Evolutionary conservation across 2,797 vertebrate genomes (phyloP).

Genomic region (Otus scops): DNA sequence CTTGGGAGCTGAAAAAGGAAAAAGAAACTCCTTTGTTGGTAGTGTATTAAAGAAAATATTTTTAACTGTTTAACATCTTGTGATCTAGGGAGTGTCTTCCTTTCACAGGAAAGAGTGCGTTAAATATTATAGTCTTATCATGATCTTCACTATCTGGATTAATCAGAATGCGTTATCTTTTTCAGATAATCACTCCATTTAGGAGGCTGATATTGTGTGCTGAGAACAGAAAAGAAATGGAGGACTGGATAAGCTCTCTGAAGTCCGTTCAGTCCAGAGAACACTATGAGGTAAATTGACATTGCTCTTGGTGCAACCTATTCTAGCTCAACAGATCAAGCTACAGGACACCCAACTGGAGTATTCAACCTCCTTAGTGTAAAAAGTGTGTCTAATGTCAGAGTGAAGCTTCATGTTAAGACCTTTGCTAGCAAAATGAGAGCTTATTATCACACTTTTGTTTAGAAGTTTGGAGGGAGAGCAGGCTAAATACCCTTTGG

Average conservation of each 20-base stretch:
- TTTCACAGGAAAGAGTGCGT: background rate
- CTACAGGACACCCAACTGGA: background rate
- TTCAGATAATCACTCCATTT: conserved; percentile 90
- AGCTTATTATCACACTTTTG: background rate
- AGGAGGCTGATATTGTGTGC: conserved; percentile 88
- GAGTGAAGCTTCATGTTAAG: background rate
- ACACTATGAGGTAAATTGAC: conserved; percentile 91
- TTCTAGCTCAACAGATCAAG: background rate
- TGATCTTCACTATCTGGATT: background rate
- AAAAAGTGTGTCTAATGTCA: background rate
- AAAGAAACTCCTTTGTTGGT: background rate
- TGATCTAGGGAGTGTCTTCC: background rate
- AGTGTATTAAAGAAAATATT: background rate
- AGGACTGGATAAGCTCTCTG: conserved; percentile 91
- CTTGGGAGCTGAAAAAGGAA: background rate
- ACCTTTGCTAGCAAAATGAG: background rate
- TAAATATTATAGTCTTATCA: background rate
- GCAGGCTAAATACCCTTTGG: background rate
- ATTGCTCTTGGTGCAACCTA: background rate
- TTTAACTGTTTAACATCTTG: background rate
- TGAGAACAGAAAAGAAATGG: conserved; percentile 92
- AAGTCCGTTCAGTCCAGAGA: conserved; percentile 94
- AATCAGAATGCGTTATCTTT: conserved; percentile 6
- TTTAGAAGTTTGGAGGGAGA: background rate
- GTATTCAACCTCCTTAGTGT: background rate